Evolutionary conservation across 2,113 vertebrate species (phyloP).

Genomic region (Mesoclemmys tuberculata): DNA sequence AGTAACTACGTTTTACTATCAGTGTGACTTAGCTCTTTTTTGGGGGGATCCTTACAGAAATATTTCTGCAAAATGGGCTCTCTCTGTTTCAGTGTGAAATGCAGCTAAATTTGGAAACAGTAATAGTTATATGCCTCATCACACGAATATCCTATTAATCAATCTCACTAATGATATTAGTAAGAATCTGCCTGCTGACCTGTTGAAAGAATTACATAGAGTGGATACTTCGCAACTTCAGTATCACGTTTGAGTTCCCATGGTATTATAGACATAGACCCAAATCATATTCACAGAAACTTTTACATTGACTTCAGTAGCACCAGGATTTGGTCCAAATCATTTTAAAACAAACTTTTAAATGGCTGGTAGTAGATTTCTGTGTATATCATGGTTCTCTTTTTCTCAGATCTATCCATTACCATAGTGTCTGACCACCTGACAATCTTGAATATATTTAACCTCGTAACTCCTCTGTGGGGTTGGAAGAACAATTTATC

Average conservation of each 20-base stretch:
- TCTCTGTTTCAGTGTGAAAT: not conserved
- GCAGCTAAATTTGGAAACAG: not conserved
- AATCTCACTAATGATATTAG: not conserved
- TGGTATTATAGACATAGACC: not conserved
- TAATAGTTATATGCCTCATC: not conserved
- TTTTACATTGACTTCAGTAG: not conserved
- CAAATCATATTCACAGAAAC: not conserved
- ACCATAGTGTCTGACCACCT: not conserved
- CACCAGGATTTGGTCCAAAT: not conserved
- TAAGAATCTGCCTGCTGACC: not conserved
- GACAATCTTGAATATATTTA: not conserved
- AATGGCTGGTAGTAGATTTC: not conserved
- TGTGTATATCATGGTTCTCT: not conserved
- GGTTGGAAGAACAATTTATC: not conserved
- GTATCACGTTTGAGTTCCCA: not conserved
- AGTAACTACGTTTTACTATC: too few relatives aligned
- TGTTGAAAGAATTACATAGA: too few relatives aligned
- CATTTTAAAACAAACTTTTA: not conserved
- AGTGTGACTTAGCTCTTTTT: not conserved
- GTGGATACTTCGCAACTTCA: too few relatives aligned
- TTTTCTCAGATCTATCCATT: not conserved
- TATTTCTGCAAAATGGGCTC: not conserved
- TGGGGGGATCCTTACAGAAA: not conserved
- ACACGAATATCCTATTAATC: not conserved
- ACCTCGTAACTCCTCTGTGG: not conserved